A percentile compares a stretch with the other conserved stretches of the same genome.
Conservation (phyloP, 2,797 vertebrate genomes). For the Tamandua tetradactyla region DNA sequence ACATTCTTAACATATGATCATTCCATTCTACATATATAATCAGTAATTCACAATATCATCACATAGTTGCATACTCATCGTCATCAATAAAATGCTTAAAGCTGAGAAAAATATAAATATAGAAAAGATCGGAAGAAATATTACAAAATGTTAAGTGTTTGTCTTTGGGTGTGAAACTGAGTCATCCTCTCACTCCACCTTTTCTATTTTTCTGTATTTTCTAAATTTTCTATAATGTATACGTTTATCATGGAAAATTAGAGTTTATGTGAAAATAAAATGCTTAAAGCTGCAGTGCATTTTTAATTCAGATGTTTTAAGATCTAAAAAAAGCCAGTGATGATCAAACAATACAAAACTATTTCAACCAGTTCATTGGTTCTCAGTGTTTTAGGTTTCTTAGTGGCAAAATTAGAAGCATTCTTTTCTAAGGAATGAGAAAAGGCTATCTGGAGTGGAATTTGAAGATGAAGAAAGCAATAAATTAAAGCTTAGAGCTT, state of each 20-base stretch:
- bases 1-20: too few relatives aligned
- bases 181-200: neutral
- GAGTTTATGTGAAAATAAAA: neutral
- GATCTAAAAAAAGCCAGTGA: neutral
- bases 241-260: neutral
- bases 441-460: neutral
- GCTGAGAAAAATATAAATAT: neutral
- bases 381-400: neutral
- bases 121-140: neutral
- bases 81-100: too few relatives aligned
- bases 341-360: neutral
- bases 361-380: neutral
- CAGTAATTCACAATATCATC: too few relatives aligned
- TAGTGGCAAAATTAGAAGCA: neutral
- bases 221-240: neutral
- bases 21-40: too few relatives aligned
- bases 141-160: neutral
- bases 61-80: too few relatives aligned
- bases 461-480: neutral
- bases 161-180: neutral
- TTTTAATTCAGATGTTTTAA: constrained; percentile 51
- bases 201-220: constrained; percentile 3
- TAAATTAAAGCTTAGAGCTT: neutral
- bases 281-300: neutral
- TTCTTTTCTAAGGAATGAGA: neutral